Evolutionary conservation across 2,797 vertebrate species (phyloP), one percentile per base, ranked within the genome.

Genomic region (Sebastes hopkinsi): DNA sequence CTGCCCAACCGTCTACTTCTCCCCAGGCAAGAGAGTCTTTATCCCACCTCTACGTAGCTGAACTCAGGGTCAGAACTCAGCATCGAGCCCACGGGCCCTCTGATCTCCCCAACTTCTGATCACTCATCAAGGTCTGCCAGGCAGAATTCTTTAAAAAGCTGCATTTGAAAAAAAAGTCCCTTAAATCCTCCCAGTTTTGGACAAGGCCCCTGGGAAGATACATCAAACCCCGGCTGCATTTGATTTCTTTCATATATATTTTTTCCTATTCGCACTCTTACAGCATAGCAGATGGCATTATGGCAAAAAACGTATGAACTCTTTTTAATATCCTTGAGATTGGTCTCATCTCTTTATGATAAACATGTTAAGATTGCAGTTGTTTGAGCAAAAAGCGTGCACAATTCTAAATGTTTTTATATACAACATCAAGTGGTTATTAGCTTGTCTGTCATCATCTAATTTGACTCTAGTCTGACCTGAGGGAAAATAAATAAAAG

Each of bases 71-170:
- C 90, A 88, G 80, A 85, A 82, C 80, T 82, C 80, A 80, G 82
- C 85, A 29, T 58, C 66, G 75, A 81, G 67, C 84, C 82, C 69
- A 70, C 50, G 16, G 84, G 77, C 79, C 75, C 75, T 93, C 79
- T 90, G 87, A 91, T 91, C 84, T 89, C 79, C 30, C 25, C 60
- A 82, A 83, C 83, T 83, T 91, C 80, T 92, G 91, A 94, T 93
- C 91, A 87, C 77, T 90, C 82, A 91, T 93, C 89, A 92, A 92
- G 88, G 84, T 87, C 75, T 83, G 75, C 67, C 74, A 64, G 86
- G 74, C 60, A 56, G 67, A 77, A 69, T 84, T 84, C 62, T 80
- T 69, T 72, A 74, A 85, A 84, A 74, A 67, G 42, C 23, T 23
- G 4, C 62, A 88, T 88, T 82, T 85, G 46, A 50, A 50, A 30